Evolutionary conservation across 1,140 invertebrate genomes (phyloP), one percentile per base, ranked within the genome.

Genomic region (Penaeus japonicus): DNA sequence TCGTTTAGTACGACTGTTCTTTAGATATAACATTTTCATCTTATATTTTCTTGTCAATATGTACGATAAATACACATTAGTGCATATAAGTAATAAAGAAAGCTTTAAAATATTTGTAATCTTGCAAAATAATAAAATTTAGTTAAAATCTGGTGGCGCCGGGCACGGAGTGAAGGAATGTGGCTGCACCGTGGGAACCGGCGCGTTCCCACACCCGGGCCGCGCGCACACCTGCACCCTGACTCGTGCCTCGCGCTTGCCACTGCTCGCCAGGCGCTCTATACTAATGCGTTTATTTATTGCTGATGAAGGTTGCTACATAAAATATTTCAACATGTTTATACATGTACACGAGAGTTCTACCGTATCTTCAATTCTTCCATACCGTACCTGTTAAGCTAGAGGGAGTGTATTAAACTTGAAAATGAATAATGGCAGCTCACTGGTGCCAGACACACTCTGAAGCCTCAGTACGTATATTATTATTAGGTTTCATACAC

Each of bases 131-230:
- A 80, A 1, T 62, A 73, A 47, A 24, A 27, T 78, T 53, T 20
- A 59, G 35, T 78, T 53, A 10, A 39, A 62, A 79, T 27, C 17
- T 73, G 65, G 80, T 53, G 81, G 30, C 53, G 32, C 47, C 20
- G 77, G 81, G 87, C 87, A 89, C 22, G 27, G 55, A 17, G 70
- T 78, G 81, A 35, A 22, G 87, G 87, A 89, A 89, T 89, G 87
- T 89, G 81, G 80, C 78, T 77, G 87, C 87, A 89, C 62, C 87
- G 87, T 89, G 87, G 87, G 87, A 89, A 89, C 65, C 81, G 73
- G 70, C 80, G 80, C 80, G 87, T 89, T 89, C 87, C 87, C 87
- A 89, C 87, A 89, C 35, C 81, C 80, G 80, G 80, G 70, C 87
- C 70, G 75, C 65, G 87, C 87, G 73, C 87, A 89, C 87, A 89